Evolutionary conservation across 1,140 invertebrate species (phyloP).

Genomic region (Paraescarpia echinospica): DNA sequence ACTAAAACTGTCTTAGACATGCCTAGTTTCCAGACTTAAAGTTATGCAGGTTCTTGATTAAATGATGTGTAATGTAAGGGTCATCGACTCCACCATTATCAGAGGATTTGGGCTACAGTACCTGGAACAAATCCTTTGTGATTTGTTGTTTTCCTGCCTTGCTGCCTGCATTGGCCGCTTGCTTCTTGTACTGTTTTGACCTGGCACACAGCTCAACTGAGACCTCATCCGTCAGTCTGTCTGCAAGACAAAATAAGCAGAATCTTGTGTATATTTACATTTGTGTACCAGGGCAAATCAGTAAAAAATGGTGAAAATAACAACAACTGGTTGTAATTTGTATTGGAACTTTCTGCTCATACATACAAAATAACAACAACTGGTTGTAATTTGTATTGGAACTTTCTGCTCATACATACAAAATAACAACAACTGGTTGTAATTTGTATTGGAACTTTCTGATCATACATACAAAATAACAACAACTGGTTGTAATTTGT

Average conservation of each 20-base stretch:
- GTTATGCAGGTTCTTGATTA: neutral
- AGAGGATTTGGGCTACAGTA: neutral
- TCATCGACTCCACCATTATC: neutral
- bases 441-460: no score
- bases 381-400: no score
- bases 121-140: neutral
- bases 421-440: no score
- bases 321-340: no score
- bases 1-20: neutral
- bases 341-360: no score
- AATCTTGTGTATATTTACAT: no score
- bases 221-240: neutral
- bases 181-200: neutral
- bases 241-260: neutral
- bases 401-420: no score
- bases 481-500: no score
- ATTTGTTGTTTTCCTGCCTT: neutral
- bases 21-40: neutral
- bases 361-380: no score
- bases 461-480: no score
- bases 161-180: neutral
- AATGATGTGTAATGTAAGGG: neutral
- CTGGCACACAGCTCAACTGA: neutral
- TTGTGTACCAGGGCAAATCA: no score
- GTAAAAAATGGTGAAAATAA: no score